Conservation (phyloP, 2,113 vertebrate genomes). For the Gambusia affinis region DNA sequence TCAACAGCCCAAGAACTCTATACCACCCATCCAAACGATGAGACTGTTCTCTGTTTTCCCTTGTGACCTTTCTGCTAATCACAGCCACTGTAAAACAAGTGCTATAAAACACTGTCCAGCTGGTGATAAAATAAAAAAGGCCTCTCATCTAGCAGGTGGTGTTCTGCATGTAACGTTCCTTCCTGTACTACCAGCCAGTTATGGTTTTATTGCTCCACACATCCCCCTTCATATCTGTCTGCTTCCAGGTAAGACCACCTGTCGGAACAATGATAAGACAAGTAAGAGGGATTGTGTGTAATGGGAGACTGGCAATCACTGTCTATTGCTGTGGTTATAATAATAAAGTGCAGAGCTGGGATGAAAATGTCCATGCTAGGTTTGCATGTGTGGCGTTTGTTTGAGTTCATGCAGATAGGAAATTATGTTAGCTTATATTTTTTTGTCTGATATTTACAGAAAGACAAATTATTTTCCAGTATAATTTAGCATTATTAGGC, state of each 20-base stretch:
- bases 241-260: constrained; percentile 78
- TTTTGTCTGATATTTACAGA: constrained; percentile 1
- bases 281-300: constrained; percentile 49
- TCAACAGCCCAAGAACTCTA: constrained; percentile 13
- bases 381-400: constrained; percentile 4
- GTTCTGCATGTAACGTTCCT: constrained; percentile 66
- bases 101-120: constrained; percentile 74
- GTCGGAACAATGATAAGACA: constrained; percentile 75
- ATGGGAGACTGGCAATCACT: constrained; percentile 44
- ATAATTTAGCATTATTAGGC: background rate
- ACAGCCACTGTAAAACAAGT: constrained; percentile 69
- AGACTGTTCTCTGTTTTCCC: constrained; percentile 56
- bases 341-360: constrained; percentile 44
- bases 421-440: constrained; percentile 2
- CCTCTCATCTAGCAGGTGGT: constrained; percentile 77
- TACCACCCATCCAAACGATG: constrained; percentile 31
- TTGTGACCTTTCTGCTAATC: constrained; percentile 69
- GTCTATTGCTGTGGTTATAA: constrained; percentile 36
- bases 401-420: background rate
- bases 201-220: constrained; percentile 80
- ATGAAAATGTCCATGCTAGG: constrained; percentile 1
- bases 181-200: constrained; percentile 71
- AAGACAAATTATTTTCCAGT: background rate
- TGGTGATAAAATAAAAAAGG: constrained; percentile 70
- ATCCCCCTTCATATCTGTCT: constrained; percentile 74